Evolutionary conservation across 2,797 vertebrate genomes (phyloP).

Genomic region (Arnoldichthys spilopterus): DNA sequence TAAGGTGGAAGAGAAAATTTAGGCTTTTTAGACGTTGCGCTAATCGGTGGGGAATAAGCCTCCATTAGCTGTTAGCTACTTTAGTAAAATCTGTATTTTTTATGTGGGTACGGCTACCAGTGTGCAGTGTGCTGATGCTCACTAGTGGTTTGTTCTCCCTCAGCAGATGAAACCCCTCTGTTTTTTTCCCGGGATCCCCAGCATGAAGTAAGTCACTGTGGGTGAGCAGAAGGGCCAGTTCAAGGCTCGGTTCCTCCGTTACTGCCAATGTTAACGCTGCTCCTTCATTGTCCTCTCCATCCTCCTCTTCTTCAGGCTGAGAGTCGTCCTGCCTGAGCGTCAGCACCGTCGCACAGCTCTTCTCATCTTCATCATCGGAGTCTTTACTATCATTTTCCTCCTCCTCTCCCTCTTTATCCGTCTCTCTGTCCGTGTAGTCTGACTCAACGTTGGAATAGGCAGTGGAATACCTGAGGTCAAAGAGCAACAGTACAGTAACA

Average conservation of each 20-base stretch:
- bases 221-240: slow-evolving; percentile 82
- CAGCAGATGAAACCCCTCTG: slow-evolving; percentile 86
- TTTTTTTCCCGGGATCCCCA: slow-evolving; percentile 77
- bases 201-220: slow-evolving; percentile 84
- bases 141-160: slow-evolving; percentile 86
- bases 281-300: slow-evolving; percentile 21
- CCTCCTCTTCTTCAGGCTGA: slow-evolving; percentile 72
- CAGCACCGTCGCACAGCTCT: slow-evolving; percentile 88
- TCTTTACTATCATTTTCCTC: slow-evolving; percentile 75
- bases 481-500: background rate
- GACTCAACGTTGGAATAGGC: slow-evolving; percentile 88
- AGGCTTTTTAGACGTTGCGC: no score
- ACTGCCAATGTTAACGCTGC: slow-evolving; percentile 23
- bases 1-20: no score
- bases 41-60: no score
- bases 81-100: no score
- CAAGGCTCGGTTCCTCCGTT: slow-evolving; percentile 71
- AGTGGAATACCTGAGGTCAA: slow-evolving; percentile 83
- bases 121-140: slow-evolving; percentile 45
- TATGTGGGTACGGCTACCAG: no score
- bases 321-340: slow-evolving; percentile 79
- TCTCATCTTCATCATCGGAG: slow-evolving; percentile 72
- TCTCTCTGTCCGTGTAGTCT: slow-evolving; percentile 87
- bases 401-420: slow-evolving; percentile 79
- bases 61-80: no score